These are phyloP conservation scores for Pagrus major DNA, from an alignment of 2,113 vertebrate species.

Conservation along the genomic window DNA sequence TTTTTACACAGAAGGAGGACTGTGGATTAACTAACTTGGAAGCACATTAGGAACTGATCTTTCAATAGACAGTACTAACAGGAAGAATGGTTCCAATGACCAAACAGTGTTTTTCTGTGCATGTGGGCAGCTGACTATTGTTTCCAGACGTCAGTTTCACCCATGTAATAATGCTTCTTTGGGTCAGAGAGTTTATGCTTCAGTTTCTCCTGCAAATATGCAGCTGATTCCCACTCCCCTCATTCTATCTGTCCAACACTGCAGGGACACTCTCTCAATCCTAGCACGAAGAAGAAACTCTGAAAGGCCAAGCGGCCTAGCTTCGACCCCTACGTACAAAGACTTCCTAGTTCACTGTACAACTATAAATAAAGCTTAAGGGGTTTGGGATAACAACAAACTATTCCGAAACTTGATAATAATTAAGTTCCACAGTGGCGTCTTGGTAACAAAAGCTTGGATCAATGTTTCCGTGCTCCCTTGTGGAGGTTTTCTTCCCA, in stretches of 20 bases:
- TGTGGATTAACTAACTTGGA: background rate
- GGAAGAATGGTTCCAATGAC: background rate
- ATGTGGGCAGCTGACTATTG: background rate
- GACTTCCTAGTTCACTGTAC: background rate
- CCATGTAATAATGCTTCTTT: background rate
- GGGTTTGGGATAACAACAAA: background rate
- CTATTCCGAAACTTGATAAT: background rate
- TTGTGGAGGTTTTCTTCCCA: background rate
- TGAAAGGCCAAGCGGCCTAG: background rate
- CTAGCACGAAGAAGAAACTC: background rate
- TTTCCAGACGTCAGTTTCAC: background rate
- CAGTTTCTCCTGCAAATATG: constrained; percentile 5
- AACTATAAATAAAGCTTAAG: background rate
- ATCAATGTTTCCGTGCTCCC: background rate
- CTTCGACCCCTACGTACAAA: background rate
- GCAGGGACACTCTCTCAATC: background rate
- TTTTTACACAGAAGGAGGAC: background rate
- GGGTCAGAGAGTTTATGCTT: background rate
- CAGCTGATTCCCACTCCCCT: background rate
- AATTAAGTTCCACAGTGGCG: background rate
- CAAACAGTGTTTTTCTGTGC: background rate
- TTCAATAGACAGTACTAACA: background rate
- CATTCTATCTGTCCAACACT: background rate
- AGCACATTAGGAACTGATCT: background rate
- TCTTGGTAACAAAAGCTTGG: background rate